Evolutionary conservation across 2,888 invertebrate genomes (phyloP), one percentile per base, ranked within the genome.

Genomic region (Acanthosepion esculentum): DNA sequence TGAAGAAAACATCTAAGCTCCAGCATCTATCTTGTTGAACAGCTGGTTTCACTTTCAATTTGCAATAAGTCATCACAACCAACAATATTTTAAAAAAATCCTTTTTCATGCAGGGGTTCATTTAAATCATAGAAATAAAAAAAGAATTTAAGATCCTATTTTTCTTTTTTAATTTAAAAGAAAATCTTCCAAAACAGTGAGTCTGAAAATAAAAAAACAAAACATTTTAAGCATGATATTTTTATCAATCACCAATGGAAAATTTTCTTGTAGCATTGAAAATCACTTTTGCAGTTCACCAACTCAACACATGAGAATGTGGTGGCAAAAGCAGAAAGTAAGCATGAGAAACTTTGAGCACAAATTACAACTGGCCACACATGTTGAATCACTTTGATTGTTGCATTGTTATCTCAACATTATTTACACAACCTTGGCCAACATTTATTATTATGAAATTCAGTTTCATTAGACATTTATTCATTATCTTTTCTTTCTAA

Each of bases 371-470:
- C 4, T 59, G 59, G 59, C 59, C 59, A 59, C 59, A 59, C 23
- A 23, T 78, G 78, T 78, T 78, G 78, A 78, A 78, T 78, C 29
- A 78, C 78, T 78, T 78, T 78, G 78, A 78, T 78, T 78, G 78
- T n/a, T 78, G n/a, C 78, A 78, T 78, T 78, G n/a, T 78, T 78
- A 78, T 78, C n/a, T 78, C 78, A 78, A 78, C 78, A n/a, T 78
- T 78, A 78, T n/a, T 12, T 78, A n/a, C n/a, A 78, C n/a, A 78
- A 78, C n/a, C 10, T 15, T 12, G 78, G 78, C n/a, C n/a, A 78
- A 78, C 78, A n/a, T 78, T 78, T 55, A 15, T 55, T 55, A n/a
- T 7, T 29, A n/a, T 78, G 78, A 12, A 78, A 78, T 2, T 78
- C 8, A 8, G 18, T 78, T 78, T 78, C n/a, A n/a, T n/a, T 59